These are phyloP conservation scores for Stigmatopora nigra DNA, from an alignment of 2,113 vertebrate species.

Conservation along the genomic window DNA sequence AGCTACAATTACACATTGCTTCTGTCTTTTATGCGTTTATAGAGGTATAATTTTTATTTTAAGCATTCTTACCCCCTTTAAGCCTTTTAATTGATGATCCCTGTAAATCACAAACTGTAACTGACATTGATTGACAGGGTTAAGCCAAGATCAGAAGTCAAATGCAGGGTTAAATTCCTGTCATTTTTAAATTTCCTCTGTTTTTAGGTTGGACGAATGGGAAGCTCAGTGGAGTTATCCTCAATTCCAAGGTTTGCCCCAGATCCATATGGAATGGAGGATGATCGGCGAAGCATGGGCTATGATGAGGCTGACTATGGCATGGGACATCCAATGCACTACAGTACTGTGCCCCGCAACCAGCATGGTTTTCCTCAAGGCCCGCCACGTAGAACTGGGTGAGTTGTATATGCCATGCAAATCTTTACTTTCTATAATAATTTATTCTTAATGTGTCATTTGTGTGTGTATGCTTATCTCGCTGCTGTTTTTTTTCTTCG, in stretches of 20 bases:
- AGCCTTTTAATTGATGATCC: not conserved
- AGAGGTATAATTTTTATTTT: too few relatives aligned
- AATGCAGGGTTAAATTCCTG: not conserved
- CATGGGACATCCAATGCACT: constrained; percentile 77
- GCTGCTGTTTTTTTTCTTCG: constrained; percentile 6
- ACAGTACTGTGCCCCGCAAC: constrained; percentile 78
- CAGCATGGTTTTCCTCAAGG: constrained; percentile 66
- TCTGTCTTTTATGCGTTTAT: too few relatives aligned
- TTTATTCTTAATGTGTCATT: not conserved
- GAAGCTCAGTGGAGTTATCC: constrained; percentile 82
- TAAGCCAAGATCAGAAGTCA: not conserved
- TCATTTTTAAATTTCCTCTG: not conserved
- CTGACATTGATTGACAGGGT: not conserved
- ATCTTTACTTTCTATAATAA: constrained; percentile 4
- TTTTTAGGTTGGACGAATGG: constrained; percentile 79
- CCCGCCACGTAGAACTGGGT: constrained; percentile 83
- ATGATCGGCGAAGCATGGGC: constrained; percentile 89
- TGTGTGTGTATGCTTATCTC: not conserved
- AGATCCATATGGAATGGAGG: constrained; percentile 84
- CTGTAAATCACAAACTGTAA: not conserved
- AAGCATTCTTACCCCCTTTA: too few relatives aligned
- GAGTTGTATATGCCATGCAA: constrained; percentile 19
- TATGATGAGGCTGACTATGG: constrained; percentile 88
- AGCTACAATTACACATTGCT: too few relatives aligned
- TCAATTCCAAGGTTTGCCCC: constrained; percentile 78